phyloP scores from a whole-genome alignment of 1,140 invertebrate species.

The Sitophilus oryzae region DNA sequence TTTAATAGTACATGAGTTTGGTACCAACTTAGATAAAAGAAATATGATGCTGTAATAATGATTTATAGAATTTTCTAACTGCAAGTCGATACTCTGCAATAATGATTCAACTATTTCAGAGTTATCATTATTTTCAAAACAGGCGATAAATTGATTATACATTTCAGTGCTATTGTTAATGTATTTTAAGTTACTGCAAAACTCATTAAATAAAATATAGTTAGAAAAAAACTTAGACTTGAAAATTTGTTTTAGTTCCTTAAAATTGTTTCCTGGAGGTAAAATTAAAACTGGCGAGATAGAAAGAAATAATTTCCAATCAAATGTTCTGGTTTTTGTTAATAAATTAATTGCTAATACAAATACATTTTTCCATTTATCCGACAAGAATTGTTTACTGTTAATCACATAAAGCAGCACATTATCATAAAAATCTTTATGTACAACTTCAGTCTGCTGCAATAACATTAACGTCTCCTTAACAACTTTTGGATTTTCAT shows the following conservation, averaged over 20 bases:
- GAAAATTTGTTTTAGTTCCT: conserved; percentile 48
- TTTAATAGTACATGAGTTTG: conserved; percentile 12
- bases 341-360: conserved; percentile 7
- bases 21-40: conserved; percentile 23
- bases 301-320: conserved; percentile 43
- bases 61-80: neutral
- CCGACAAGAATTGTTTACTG: conserved; percentile 5
- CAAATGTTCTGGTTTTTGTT: conserved; percentile 7
- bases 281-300: conserved; percentile 57
- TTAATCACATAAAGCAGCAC: conserved; percentile 24
- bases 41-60: conserved; percentile 33
- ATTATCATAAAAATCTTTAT: conserved; percentile 17
- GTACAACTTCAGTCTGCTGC: conserved; percentile 12
- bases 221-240: conserved; percentile 11
- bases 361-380: conserved; percentile 13
- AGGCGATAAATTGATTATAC: too few relatives aligned
- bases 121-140: neutral
- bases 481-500: conserved; percentile 53
- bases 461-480: conserved; percentile 44
- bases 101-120: neutral
- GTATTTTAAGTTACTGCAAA: neutral
- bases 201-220: neutral
- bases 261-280: conserved; percentile 44
- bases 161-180: neutral
- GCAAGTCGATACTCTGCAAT: neutral